Conservation (phyloP, 2,888 invertebrate species). For the Acronicta aceris region DNA sequence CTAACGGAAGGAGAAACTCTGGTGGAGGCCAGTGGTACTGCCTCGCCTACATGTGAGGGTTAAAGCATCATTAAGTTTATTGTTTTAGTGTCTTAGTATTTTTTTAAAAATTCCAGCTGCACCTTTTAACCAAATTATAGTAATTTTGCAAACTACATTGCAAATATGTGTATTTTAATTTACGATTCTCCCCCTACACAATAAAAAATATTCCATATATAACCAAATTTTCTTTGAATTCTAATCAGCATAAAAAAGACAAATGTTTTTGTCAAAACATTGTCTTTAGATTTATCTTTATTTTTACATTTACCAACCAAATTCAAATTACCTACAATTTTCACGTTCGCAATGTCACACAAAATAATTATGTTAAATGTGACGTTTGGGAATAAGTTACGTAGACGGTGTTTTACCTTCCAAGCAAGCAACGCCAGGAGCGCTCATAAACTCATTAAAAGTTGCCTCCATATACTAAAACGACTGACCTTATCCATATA, state of each 20-base stretch:
- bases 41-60: constrained; percentile 43
- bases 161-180: too few relatives aligned
- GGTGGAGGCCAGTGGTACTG: constrained; percentile 37
- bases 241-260: constrained; percentile 11
- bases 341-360: constrained; percentile 47
- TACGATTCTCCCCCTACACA: too few relatives aligned
- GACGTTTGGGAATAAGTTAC: constrained; percentile 67
- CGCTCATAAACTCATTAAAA: constrained; percentile 87
- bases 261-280: constrained; percentile 13
- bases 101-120: too few relatives aligned
- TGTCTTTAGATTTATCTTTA: not conserved
- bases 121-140: too few relatives aligned
- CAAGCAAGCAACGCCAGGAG: constrained; percentile 60
- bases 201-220: not conserved
- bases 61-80: constrained; percentile 46
- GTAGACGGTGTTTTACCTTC: constrained; percentile 61
- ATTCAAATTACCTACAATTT: constrained; percentile 37
- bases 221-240: not conserved
- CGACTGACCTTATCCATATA: constrained; percentile 81
- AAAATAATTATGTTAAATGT: constrained; percentile 67
- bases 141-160: too few relatives aligned
- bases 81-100: constrained; percentile 21
- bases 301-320: constrained; percentile 33
- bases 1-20: constrained; percentile 65
- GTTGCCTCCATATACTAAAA: constrained; percentile 81